Conservation (phyloP, 2,797 vertebrate species). For the Sebastes nivosus region DNA sequence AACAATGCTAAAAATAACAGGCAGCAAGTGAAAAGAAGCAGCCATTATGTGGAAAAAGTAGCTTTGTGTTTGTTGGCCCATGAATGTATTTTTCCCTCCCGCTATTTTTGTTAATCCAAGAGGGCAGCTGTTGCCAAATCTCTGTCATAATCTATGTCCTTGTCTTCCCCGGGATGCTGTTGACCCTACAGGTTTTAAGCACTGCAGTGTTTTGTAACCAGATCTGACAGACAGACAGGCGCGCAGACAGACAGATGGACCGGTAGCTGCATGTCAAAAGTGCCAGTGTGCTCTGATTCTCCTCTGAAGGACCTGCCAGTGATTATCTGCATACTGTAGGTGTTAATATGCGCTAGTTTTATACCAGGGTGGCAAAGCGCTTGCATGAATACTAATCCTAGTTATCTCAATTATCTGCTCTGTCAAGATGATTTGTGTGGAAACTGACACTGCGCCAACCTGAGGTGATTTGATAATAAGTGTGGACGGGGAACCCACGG, state of each 20-base stretch:
- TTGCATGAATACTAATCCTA: conserved; percentile 56
- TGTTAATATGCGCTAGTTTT: conserved; percentile 52
- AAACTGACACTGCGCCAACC: conserved; percentile 68
- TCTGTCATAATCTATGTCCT: conserved; percentile 67
- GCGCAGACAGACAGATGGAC: conserved; percentile 49
- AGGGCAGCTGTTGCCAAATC: conserved; percentile 69
- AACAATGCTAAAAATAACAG: conserved; percentile 40
- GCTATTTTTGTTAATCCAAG: conserved; percentile 69
- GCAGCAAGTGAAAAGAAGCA: conserved; percentile 10
- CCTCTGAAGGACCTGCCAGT: conserved; percentile 34
- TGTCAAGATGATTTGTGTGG: conserved; percentile 64
- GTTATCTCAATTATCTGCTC: conserved; percentile 66
- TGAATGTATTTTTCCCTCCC: conserved; percentile 38
- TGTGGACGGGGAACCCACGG: conserved; percentile 58
- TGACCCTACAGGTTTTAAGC: conserved; percentile 61
- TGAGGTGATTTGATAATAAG: conserved; percentile 71
- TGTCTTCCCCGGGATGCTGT: conserved; percentile 50
- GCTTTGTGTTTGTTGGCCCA: conserved; percentile 37
- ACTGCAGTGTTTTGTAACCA: conserved; percentile 48
- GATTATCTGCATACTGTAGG: conserved; percentile 55
- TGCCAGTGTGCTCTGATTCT: background rate
- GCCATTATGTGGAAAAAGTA: conserved; percentile 7
- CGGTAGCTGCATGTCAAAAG: conserved; percentile 21
- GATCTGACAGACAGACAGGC: conserved; percentile 37
- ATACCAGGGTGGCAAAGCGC: conserved; percentile 23